Percentiles rank a stretch among this genome's conserved stretches.
Conservation (phyloP, 1,140 invertebrate genomes). For the Drosophila malerkotliana region DNA sequence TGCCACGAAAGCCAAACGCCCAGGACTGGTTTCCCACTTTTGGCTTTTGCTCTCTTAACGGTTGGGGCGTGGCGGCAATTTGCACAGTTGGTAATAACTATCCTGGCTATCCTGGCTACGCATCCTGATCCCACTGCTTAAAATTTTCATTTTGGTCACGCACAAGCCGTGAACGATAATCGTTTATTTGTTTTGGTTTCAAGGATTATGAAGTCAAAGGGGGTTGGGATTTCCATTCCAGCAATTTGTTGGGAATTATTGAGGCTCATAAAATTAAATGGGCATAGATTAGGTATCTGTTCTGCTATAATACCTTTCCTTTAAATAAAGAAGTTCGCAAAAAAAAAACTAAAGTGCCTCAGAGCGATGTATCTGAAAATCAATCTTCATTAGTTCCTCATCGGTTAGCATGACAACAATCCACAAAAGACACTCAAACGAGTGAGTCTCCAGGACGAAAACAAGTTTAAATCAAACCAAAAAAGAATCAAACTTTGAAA, state of each 20-base stretch:
- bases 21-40: slow-evolving; percentile 17
- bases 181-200: slow-evolving; percentile 69
- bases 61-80: slow-evolving; percentile 70
- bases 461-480: slow-evolving; percentile 43
- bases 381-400: slow-evolving; percentile 22
- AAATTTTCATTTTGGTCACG: slow-evolving; percentile 20
- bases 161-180: slow-evolving; percentile 43
- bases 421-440: slow-evolving; percentile 31
- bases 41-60: slow-evolving; percentile 58
- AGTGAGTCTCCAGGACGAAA: slow-evolving; percentile 2
- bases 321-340: background rate
- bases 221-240: slow-evolving; percentile 15
- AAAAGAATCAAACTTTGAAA: slow-evolving; percentile 34
- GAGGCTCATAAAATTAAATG: background rate
- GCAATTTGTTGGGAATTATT: slow-evolving; percentile 15
- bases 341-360: background rate
- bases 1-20: slow-evolving; percentile 61
- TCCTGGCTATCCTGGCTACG: slow-evolving; percentile 20
- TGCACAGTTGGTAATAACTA: slow-evolving; percentile 75
- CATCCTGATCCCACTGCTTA: slow-evolving; percentile 5
- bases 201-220: slow-evolving; percentile 51
- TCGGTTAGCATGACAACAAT: slow-evolving; percentile 36
- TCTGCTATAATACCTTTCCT: too few relatives aligned
- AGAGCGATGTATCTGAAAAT: background rate
- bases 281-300: background rate